These are phyloP conservation scores for Epirrhoe tristata DNA, from an alignment of 2,888 invertebrate genomes.

Conservation along the genomic window DNA sequence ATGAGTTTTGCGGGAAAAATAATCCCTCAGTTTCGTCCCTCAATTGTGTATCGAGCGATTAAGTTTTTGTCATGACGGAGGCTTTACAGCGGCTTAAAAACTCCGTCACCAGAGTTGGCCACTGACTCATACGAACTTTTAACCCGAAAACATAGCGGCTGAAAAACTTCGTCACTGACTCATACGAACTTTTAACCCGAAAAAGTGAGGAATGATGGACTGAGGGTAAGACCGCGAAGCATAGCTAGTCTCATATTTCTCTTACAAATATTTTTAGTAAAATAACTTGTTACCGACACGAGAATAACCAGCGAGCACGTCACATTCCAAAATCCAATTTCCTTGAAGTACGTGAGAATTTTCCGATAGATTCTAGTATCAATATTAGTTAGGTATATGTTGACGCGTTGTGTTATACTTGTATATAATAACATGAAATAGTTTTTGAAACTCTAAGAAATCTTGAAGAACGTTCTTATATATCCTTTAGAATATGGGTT, in stretches of 20 bases:
- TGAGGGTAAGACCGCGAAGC: not conserved
- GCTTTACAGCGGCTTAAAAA: not conserved
- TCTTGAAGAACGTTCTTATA: not conserved
- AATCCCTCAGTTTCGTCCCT: no score
- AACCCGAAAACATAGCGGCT: no score
- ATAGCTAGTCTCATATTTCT: not conserved
- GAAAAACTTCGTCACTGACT: not conserved
- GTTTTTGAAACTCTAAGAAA: not conserved
- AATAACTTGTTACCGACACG: constrained; percentile 26
- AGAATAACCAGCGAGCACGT: constrained; percentile 45
- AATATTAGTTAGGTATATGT: constrained; percentile 54
- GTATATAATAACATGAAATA: constrained; percentile 12
- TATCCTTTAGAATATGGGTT: not conserved
- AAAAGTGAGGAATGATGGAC: not conserved
- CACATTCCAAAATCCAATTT: constrained; percentile 70
- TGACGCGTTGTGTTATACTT: constrained; percentile 15
- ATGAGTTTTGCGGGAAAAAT: no score
- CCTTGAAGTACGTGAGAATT: constrained; percentile 64
- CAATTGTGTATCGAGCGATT: no score
- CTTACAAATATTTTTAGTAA: constrained; percentile 36
- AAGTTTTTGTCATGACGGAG: no score
- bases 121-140: not conserved
- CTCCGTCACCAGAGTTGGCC: constrained; percentile 1
- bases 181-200: not conserved
- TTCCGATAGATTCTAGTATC: constrained; percentile 58